phyloP scores from a whole-genome alignment of 2,113 vertebrate species.

The Cyrtonyx montezumae region DNA sequence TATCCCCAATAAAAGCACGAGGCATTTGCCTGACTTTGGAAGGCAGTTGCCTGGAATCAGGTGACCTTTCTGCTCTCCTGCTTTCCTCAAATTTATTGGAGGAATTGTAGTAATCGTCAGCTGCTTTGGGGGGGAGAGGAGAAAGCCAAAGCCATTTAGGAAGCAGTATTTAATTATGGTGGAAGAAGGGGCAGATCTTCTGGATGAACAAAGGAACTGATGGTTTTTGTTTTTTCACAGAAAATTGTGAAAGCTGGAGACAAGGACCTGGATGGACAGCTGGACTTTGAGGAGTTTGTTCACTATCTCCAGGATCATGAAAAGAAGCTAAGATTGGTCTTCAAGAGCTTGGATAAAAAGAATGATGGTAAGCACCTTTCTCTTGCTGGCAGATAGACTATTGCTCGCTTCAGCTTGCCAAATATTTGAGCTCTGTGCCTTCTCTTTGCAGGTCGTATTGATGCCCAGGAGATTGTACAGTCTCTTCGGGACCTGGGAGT shows the following conservation, averaged over 20 bases:
- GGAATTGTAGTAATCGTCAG: neutral
- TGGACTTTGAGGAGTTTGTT: constrained; percentile 97
- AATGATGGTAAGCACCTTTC: constrained; percentile 85
- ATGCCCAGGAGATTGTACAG: constrained; percentile 96
- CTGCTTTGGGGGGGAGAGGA: neutral
- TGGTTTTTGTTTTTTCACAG: constrained; percentile 75
- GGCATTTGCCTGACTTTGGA: neutral
- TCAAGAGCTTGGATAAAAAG: constrained; percentile 96
- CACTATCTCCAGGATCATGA: constrained; percentile 96
- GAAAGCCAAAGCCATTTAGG: neutral
- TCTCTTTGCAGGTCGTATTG: constrained; percentile 84
- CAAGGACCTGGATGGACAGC: constrained; percentile 93
- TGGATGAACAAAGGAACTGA: neutral
- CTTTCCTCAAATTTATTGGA: neutral
- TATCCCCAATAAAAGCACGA: neutral
- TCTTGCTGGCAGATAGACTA: accelerated
- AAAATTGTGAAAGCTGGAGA: constrained; percentile 97
- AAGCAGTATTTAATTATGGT: neutral
- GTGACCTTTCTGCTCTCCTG: neutral
- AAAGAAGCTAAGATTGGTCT: constrained; percentile 94
- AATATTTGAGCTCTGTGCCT: neutral
- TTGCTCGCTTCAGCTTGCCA: accelerated
- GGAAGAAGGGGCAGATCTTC: neutral
- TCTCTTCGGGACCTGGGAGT: constrained; percentile 93
- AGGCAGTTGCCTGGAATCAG: neutral